phyloP scores from a whole-genome alignment of 2,113 vertebrate genomes.

The Malurus alboscapulatus region DNA sequence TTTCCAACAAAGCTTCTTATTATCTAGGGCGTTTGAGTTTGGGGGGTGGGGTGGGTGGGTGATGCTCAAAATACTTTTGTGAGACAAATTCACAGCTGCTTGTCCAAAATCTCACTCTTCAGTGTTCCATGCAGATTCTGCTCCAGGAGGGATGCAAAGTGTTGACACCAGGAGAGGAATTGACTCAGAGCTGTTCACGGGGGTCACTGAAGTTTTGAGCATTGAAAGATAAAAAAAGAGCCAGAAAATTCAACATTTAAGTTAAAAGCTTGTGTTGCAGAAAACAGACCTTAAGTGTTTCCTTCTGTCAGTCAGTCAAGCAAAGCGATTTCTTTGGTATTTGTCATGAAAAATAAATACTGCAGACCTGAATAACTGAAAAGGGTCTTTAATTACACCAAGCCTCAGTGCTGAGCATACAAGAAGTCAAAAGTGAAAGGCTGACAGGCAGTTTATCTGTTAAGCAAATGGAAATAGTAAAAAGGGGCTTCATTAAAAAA shows the following conservation, averaged over 20 bases:
- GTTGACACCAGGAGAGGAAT: background rate
- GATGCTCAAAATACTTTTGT: background rate
- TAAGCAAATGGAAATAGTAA: background rate
- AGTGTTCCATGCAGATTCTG: background rate
- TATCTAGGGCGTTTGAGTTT: background rate
- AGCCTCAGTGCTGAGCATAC: background rate
- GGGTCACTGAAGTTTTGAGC: background rate
- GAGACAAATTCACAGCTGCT: background rate
- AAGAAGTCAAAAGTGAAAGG: background rate
- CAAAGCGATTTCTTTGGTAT: background rate
- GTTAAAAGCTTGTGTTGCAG: background rate
- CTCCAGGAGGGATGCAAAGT: background rate
- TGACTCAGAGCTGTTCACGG: background rate
- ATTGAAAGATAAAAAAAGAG: background rate
- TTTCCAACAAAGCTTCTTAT: background rate
- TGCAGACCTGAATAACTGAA: background rate
- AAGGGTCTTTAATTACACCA: background rate
- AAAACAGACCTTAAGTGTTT: background rate
- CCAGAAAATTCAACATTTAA: background rate
- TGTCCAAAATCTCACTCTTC: background rate
- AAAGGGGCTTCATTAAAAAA: constrained; percentile 2
- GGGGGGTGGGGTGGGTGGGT: too few relatives aligned
- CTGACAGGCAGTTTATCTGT: background rate
- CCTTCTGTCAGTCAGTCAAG: background rate
- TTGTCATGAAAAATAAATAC: background rate